These are phyloP conservation scores for Dicyrtoma fusca DNA, from an alignment of 2,888 invertebrate species.

Conservation along the genomic window DNA sequence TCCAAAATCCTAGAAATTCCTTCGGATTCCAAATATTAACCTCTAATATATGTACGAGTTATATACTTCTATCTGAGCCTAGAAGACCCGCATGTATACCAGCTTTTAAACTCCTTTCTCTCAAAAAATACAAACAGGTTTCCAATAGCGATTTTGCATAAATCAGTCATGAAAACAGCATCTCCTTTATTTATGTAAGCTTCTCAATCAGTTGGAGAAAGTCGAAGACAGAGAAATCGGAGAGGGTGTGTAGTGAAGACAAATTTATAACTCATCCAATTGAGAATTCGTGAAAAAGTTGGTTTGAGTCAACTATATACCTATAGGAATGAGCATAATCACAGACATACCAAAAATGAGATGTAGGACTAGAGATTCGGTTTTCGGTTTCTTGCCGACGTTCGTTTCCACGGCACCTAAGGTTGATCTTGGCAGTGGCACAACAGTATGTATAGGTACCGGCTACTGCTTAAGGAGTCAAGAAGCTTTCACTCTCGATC, in stretches of 20 bases:
- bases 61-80: too few relatives aligned
- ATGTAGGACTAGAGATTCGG: background rate
- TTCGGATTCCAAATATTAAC: too few relatives aligned
- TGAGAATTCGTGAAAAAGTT: too few relatives aligned
- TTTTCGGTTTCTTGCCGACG: too few relatives aligned
- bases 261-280: constrained; percentile 9
- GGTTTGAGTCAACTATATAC: too few relatives aligned
- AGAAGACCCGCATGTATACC: too few relatives aligned
- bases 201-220: constrained; percentile 14
- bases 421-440: background rate
- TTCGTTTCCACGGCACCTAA: constrained; percentile 27
- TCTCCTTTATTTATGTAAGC: too few relatives aligned
- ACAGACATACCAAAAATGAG: background rate
- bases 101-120: too few relatives aligned
- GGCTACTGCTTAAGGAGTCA: constrained; percentile 25
- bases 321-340: background rate
- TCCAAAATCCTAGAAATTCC: too few relatives aligned
- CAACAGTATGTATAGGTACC: background rate
- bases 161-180: background rate
- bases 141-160: background rate
- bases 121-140: too few relatives aligned
- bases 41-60: too few relatives aligned
- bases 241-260: background rate
- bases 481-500: constrained; percentile 31
- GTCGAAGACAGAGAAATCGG: too few relatives aligned